Evolutionary conservation across 2,113 vertebrate genomes (phyloP), one percentile per base, ranked within the genome.

Genomic region (Cebidichthys violaceus): DNA sequence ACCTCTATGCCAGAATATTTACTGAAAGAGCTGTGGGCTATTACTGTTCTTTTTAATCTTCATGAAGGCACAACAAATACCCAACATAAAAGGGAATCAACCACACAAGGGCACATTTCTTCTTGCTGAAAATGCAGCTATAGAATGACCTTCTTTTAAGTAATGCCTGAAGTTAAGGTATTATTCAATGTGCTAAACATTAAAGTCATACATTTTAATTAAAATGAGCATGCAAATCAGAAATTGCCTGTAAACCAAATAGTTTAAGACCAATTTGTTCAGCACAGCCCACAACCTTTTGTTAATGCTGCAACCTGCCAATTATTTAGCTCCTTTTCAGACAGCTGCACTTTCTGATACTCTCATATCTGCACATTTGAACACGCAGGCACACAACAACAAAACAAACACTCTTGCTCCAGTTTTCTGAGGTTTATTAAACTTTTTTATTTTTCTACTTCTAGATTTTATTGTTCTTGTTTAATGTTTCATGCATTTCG

Each of bases 1-100:
- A 82, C 75, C 74, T 79, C 76, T 57, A 13, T 81, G n/a, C 87
- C 90, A 92, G 90, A 88, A 65, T 87, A 83, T 90, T 89, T 84
- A 83, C 75, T 81, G 79, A 81, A 82, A 77, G 70, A 81, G 83
- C 89, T 87, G 86, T 45, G 31, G 55, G 91, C 88, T 87, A 81
- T 84, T 84, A 73, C 71, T 81, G 61, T 85, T 88, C 73, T 87
- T 83, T 88, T 84, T 83, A 80, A 90, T 90, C 86, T 84, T 84
- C 73, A 87, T 69, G 73, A 86, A 86, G 60, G 70, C 71, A 85
- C 78, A 82, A 71, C 78, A 86, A 87, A 91, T 82, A 66, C 43
- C 86, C 67, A 50, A 86, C 86, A 87, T 89, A 69, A 89, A 88
- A 91, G 86, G 59, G 66, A 83, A 84, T 82, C 57, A 37, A 27